Evolutionary conservation across 2,113 vertebrate genomes (phyloP).

Genomic region (sheep (Ovis aries)): ARS-UI_Ramb_v3.0 NC_056070.1:57387501-57388000

Average conservation of each 20-base stretch:
- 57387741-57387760: background rate
- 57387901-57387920: background rate
- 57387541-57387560: background rate
- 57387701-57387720: background rate
- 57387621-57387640: background rate
- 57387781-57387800: background rate
- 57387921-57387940: background rate
- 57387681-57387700: background rate
- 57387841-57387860: background rate
- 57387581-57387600: background rate
- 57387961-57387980: too few species aligned
- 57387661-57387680: background rate
- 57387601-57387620: background rate
- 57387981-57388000: background rate
- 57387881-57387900: background rate
- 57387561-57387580: background rate
- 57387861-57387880: too few species aligned
- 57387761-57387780: background rate
- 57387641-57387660: background rate
- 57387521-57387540: background rate
- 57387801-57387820: background rate
- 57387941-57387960: background rate
- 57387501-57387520: background rate
- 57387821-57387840: background rate
- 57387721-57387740: background rate